Evolutionary conservation across 2,797 vertebrate species (phyloP).

Genomic region (Tokudaia tokunoshimensis): DNA sequence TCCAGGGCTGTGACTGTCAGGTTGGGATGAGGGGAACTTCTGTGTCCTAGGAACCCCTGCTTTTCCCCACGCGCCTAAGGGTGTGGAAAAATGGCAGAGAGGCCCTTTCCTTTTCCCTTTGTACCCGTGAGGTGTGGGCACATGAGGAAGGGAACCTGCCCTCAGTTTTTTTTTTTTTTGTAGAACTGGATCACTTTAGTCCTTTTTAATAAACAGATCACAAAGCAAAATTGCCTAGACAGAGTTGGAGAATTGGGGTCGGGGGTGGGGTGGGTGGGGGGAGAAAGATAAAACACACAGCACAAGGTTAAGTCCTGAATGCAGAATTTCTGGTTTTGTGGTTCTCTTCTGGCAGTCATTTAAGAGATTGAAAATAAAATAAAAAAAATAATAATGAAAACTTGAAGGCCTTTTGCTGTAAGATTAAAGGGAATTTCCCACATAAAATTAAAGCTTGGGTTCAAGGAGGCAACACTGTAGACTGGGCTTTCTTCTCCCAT

Average conservation of each 20-base stretch:
- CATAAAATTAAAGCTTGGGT: slow-evolving; percentile 1
- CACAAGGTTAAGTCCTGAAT: background rate
- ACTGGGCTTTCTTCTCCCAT: background rate
- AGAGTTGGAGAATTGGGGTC: background rate
- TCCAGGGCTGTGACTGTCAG: background rate
- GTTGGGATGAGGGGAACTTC: background rate
- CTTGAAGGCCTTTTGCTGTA: background rate
- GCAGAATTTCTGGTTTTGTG: slow-evolving; percentile 7
- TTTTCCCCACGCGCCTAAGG: accelerated
- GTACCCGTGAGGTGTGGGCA: background rate
- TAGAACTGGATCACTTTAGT: background rate
- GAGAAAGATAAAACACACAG: background rate
- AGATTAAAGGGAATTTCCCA: slow-evolving; percentile 58
- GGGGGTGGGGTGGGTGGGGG: too few relatives aligned
- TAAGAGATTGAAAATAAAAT: slow-evolving; percentile 38
- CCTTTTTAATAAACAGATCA: background rate
- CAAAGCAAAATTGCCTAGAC: background rate
- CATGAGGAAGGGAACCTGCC: background rate
- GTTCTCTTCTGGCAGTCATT: slow-evolving; percentile 30
- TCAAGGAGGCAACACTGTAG: background rate
- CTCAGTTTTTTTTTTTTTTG: background rate
- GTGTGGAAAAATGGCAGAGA: background rate
- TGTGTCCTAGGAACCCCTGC: accelerated
- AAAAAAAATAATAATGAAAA: background rate
- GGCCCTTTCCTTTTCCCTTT: background rate